Conservation (phyloP, 2,797 vertebrate genomes). For the Enteromius thamalakanensis region DNA sequence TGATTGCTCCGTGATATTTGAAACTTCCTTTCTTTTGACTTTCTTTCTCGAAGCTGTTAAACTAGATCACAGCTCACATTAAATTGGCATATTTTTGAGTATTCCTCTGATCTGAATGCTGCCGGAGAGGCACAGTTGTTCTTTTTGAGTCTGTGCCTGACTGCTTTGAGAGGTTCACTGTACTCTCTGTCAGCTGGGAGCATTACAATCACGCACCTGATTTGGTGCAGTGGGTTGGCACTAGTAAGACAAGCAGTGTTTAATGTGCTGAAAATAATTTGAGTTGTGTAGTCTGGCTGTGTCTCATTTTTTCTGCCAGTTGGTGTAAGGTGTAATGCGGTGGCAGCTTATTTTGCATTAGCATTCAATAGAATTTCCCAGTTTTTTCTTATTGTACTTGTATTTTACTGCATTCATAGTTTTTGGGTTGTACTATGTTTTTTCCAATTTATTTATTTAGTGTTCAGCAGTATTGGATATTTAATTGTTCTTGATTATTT, state of each 20-base stretch:
- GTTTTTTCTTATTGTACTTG: neutral
- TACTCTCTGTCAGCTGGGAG: slow-evolving; percentile 40
- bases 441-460: neutral
- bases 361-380: neutral
- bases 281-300: neutral
- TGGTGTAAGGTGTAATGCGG: slow-evolving; percentile 1
- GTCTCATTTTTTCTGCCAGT: neutral
- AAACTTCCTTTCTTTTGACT: slow-evolving; percentile 13
- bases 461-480: neutral
- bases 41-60: slow-evolving; percentile 26
- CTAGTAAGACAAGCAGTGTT: slow-evolving; percentile 38
- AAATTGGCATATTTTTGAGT: slow-evolving; percentile 24
- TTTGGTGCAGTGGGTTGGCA: slow-evolving; percentile 43
- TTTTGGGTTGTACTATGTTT: neutral
- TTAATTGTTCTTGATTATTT: neutral
- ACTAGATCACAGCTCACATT: slow-evolving; percentile 29
- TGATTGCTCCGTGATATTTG: neutral
- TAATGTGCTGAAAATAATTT: slow-evolving; percentile 42
- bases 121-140: slow-evolving; percentile 16
- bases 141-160: slow-evolving; percentile 24
- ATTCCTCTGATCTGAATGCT: slow-evolving; percentile 37
- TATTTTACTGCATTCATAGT: neutral
- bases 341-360: neutral
- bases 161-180: slow-evolving; percentile 46
- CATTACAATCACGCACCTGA: slow-evolving; percentile 42